Base-by-base conservation (phyloP, 2,113 vertebrate genomes). In the Octodon degus region DNA sequence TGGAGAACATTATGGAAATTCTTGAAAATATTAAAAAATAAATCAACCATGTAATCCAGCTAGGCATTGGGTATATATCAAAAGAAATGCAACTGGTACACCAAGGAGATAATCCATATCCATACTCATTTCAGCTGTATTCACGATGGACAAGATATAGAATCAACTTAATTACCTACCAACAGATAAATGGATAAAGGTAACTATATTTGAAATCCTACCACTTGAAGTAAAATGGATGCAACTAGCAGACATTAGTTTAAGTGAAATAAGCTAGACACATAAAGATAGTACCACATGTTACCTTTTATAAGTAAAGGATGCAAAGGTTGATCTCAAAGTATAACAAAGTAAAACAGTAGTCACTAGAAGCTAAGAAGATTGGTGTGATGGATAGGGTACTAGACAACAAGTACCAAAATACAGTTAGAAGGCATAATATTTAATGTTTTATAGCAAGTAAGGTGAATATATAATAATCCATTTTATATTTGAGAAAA, bases 371-470 rank as follows among this genome's bases (percentile, higher is more conserved):
- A 32, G 32, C 27, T 34, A 79, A 9, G 60, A 86, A 79, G 30
- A 7, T 2, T 13, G 20, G 2, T 1, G 25, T 22, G 37, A 24
- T 0, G 10, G 2, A 7, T 43, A 3, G 50, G 7, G 32, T 58
- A 68, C 55, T 55, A 40, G 5, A 22, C 32, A 50, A 86, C 63
- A 22, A 24, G 10, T 62, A 53, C 58, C 47, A 85, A 92, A 76
- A 9, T 43, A 63, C 16, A 53, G 50, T 37, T 37, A 58, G 37
- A 89, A 47, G 30, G n/a, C 76, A 84, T 25, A 67, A 60, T 5
- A 80, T 86, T 19, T 86, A 79, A 27, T 55, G 5, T 55, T 77
- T 19, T 77, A 24, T 9, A 37, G 25, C 34, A 77, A 86, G 32
- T 65, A 77, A 19, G 24, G 27, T 79, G 30, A 68, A 50, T 22